Conservation (phyloP, 1,140 invertebrate species). For the Drosophila lacertosa region DNA sequence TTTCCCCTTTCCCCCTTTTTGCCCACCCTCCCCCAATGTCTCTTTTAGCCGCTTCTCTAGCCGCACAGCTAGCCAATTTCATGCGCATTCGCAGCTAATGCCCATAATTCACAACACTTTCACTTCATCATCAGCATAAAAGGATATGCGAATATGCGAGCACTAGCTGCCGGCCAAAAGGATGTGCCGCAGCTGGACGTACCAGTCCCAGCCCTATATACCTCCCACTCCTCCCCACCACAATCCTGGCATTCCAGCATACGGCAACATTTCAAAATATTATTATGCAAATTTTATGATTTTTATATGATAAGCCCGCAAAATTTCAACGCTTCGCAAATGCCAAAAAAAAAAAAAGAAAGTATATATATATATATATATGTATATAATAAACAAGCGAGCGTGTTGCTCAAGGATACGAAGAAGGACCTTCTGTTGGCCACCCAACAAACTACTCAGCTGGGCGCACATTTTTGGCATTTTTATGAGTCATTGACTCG, state of each 20-base stretch:
- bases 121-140: conserved; percentile 67
- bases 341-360: conserved; percentile 1
- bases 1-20: neutral
- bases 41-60: too few species aligned
- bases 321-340: conserved; percentile 60
- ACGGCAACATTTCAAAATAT: conserved; percentile 70
- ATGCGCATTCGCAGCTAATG: conserved; percentile 43
- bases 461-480: conserved; percentile 79
- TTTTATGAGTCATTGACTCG: conserved; percentile 81
- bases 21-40: neutral
- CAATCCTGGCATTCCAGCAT: conserved; percentile 1
- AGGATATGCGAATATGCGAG: conserved; percentile 39
- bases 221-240: too few species aligned
- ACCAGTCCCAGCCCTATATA: neutral
- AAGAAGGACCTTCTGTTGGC: conserved; percentile 19
- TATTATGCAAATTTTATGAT: conserved; percentile 82
- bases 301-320: conserved; percentile 80
- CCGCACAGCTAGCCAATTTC: conserved; percentile 30
- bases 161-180: conserved; percentile 35
- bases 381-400: conserved; percentile 61
- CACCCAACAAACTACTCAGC: conserved; percentile 33
- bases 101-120: conserved; percentile 80
- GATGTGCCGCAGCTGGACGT: conserved; percentile 62
- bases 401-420: conserved; percentile 29
- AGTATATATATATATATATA: conserved; percentile 39